These are phyloP conservation scores for Luperina testacea DNA, from an alignment of 2,888 invertebrate species.

Conservation along the genomic window DNA sequence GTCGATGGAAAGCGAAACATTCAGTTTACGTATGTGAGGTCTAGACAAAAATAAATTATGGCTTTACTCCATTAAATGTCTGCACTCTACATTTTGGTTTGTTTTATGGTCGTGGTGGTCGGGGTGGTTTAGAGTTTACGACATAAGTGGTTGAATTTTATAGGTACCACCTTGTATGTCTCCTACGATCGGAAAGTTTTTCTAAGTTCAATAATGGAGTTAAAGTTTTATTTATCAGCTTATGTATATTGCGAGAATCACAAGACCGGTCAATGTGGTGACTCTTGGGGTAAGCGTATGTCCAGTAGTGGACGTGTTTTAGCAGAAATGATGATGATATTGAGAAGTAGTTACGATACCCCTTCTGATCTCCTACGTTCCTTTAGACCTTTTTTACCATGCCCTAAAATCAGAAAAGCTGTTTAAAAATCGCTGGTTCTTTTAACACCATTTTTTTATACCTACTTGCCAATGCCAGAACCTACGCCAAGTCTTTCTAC, in stretches of 20 bases:
- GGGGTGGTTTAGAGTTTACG: constrained; percentile 25
- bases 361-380: too few species aligned
- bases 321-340: background rate
- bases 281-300: background rate
- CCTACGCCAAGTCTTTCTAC: background rate
- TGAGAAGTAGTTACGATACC: background rate
- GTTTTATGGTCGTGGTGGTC: constrained; percentile 23
- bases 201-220: background rate
- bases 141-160: constrained; percentile 35
- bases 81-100: constrained; percentile 20
- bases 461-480: background rate
- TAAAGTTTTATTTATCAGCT: background rate
- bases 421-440: background rate
- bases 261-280: background rate
- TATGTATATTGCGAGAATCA: background rate
- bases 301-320: background rate
- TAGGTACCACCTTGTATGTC: constrained; percentile 4
- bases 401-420: background rate
- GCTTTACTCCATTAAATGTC: constrained; percentile 1
- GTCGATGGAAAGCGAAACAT: background rate
- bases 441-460: background rate
- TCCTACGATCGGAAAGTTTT: constrained; percentile 35
- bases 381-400: background rate
- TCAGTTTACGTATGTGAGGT: background rate
- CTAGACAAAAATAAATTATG: background rate